Percentiles rank a stretch among this genome's conserved stretches.
phyloP scores from a whole-genome alignment of 2,113 vertebrate species.

The Sprattus sprattus region DNA sequence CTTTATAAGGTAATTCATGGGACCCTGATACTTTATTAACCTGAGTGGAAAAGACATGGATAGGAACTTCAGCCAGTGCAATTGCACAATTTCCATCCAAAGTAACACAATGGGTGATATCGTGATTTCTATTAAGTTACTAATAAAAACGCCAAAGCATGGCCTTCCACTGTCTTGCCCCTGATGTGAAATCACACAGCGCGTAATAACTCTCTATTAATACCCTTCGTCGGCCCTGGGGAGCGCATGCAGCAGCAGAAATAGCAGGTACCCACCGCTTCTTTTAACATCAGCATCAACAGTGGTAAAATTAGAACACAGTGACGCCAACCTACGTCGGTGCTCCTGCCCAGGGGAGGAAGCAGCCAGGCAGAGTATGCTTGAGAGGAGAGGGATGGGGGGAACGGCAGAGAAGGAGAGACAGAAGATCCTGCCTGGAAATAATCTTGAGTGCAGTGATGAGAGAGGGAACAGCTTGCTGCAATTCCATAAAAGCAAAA shows the following conservation, averaged over 20 bases:
- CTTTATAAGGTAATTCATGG: background rate
- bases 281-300: slow-evolving; percentile 91
- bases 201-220: slow-evolving; percentile 70
- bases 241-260: slow-evolving; percentile 77
- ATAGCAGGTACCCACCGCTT: slow-evolving; percentile 91
- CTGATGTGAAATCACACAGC: slow-evolving; percentile 54
- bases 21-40: background rate
- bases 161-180: slow-evolving; percentile 42
- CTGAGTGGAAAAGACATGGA: background rate
- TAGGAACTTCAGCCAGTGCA: background rate
- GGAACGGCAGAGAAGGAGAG: slow-evolving; percentile 37
- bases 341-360: slow-evolving; percentile 78
- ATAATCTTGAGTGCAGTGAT: slow-evolving; percentile 51
- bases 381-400: slow-evolving; percentile 36
- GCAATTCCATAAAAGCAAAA: background rate
- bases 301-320: slow-evolving; percentile 91
- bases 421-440: slow-evolving; percentile 11
- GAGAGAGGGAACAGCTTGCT: slow-evolving; percentile 43
- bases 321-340: slow-evolving; percentile 91
- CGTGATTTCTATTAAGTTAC: background rate
- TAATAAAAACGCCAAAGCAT: background rate
- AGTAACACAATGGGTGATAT: background rate
- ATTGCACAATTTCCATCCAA: background rate
- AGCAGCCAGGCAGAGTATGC: slow-evolving; percentile 78
- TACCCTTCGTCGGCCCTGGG: slow-evolving; percentile 59